Conservation (phyloP, 2,797 vertebrate species). For the Decapterus maruadsi region DNA sequence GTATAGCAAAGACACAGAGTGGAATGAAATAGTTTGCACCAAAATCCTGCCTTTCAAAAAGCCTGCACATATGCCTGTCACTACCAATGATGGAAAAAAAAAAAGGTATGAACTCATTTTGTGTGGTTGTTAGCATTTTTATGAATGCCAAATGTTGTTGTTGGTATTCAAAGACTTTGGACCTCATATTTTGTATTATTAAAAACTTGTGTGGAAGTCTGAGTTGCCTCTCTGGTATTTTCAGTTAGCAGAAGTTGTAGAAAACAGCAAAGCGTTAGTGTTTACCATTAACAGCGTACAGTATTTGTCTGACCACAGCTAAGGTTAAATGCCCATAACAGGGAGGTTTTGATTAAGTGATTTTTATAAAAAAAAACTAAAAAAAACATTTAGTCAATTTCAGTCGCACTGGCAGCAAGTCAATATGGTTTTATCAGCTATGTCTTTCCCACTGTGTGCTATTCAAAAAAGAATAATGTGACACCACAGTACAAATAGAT, state of each 20-base stretch:
- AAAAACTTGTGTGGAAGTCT: not conserved
- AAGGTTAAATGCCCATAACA: not conserved
- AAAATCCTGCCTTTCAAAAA: not conserved
- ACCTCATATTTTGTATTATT: constrained; percentile 35
- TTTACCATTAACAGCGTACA: no score
- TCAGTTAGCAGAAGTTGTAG: not conserved
- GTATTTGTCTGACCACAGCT: no score
- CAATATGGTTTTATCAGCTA: not conserved
- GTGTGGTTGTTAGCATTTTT: constrained; percentile 10
- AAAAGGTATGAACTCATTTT: not conserved
- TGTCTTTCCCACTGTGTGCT: not conserved
- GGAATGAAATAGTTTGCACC: not conserved
- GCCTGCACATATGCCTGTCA: constrained; percentile 7
- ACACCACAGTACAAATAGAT: constrained; percentile 19
- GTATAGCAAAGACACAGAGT: not conserved
- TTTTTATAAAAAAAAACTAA: no score
- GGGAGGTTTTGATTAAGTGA: not conserved
- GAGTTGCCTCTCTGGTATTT: not conserved
- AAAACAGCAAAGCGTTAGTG: not conserved
- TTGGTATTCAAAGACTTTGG: constrained; percentile 56
- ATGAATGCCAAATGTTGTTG: constrained; percentile 36
- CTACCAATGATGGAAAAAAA: constrained; percentile 6
- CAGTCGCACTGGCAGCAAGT: not conserved
- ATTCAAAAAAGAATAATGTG: constrained; percentile 5
- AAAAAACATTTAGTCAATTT: not conserved